phyloP scores from a whole-genome alignment of 2,888 invertebrate genomes.

The Blomia tropicalis region DNA sequence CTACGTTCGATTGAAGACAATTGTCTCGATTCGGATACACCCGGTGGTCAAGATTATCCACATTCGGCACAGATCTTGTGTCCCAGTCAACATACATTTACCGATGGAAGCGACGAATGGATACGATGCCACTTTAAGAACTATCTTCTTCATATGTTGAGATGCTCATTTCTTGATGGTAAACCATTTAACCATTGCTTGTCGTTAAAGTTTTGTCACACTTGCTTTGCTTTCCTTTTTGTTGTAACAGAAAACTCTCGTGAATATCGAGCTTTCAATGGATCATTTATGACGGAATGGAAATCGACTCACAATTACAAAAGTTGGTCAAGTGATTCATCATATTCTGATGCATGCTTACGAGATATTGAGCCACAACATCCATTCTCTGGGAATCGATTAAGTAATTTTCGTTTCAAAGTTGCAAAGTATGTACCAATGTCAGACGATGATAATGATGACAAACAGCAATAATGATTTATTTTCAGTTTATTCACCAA shows the following conservation, averaged over 20 bases:
- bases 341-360: constrained; percentile 39
- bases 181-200: constrained; percentile 28
- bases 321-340: constrained; percentile 57
- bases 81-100: constrained; percentile 35
- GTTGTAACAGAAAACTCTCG: constrained; percentile 38
- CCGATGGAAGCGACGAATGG: constrained; percentile 94
- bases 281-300: constrained; percentile 64
- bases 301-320: constrained; percentile 73
- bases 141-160: constrained; percentile 59
- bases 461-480: background rate
- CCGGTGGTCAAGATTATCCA: background rate
- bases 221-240: too few relatives aligned
- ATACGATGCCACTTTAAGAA: constrained; percentile 80
- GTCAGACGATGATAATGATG: too few relatives aligned
- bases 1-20: background rate
- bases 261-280: constrained; percentile 73
- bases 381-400: background rate
- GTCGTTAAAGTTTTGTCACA: background rate
- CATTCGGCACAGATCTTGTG: background rate
- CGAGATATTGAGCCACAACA: background rate
- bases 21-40: too few relatives aligned
- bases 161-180: constrained; percentile 60
- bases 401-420: constrained; percentile 3
- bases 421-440: background rate
- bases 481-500: background rate